These are phyloP conservation scores for Pseudonaja textilis DNA, from an alignment of 2,113 vertebrate species.

Conservation along the genomic window DNA sequence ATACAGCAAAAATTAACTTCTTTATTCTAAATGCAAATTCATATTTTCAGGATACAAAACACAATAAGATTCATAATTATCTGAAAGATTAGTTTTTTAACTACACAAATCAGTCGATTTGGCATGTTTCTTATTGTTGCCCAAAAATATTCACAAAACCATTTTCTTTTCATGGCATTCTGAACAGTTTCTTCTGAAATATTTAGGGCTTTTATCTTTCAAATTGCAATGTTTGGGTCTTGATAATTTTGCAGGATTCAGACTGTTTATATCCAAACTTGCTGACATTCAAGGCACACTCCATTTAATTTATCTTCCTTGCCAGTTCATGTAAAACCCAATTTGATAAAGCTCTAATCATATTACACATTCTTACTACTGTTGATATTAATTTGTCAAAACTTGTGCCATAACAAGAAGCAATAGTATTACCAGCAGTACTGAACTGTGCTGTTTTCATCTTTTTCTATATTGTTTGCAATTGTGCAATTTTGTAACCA, in stretches of 20 bases:
- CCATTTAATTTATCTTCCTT: neutral
- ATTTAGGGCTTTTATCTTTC: neutral
- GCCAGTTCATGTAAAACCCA: neutral
- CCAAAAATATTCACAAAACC: neutral
- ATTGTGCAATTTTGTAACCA: neutral
- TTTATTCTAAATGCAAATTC: neutral
- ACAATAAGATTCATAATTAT: neutral
- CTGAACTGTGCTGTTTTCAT: neutral
- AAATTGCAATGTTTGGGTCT: neutral
- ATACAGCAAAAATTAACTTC: neutral
- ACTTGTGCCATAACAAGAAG: neutral
- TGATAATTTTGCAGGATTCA: neutral
- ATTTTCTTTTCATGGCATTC: neutral
- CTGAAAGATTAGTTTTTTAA: neutral
- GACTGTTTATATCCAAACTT: neutral
- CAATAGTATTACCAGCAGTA: neutral
- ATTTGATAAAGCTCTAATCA: neutral
- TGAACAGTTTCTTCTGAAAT: neutral
- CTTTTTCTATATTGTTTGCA: neutral
- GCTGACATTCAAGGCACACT: neutral
- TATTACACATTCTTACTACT: neutral
- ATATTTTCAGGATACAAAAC: neutral
- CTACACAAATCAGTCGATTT: neutral
- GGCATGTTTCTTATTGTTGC: neutral
- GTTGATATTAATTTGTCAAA: neutral